Conservation (phyloP, 1,140 invertebrate genomes). For the Plectrocnemia conspersa region DNA sequence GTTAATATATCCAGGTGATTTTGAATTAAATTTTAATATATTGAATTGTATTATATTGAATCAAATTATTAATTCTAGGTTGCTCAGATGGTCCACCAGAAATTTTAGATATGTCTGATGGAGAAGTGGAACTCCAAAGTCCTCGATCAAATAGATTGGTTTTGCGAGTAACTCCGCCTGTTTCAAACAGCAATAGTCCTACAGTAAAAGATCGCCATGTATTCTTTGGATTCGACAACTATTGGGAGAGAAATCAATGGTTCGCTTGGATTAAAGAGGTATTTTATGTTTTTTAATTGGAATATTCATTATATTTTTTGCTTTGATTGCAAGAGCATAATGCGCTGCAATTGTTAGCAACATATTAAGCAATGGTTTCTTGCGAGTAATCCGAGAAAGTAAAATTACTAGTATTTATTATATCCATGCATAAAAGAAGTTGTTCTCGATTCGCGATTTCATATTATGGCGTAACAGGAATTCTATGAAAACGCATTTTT, state of each 20-base stretch:
- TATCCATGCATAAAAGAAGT: too few relatives aligned
- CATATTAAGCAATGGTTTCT: too few relatives aligned
- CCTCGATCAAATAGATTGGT: conserved; percentile 48
- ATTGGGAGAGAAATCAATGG: conserved; percentile 63
- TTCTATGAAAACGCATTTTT: too few relatives aligned
- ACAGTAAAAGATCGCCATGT: conserved; percentile 41
- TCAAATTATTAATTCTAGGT: conserved; percentile 25
- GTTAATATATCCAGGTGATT: conserved; percentile 55
- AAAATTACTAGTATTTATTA: too few relatives aligned
- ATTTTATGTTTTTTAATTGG: conserved; percentile 25
- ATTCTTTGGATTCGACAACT: conserved; percentile 59
- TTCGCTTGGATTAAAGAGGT: conserved; percentile 59
- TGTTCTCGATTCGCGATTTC: too few relatives aligned
- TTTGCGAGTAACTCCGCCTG: conserved; percentile 45
- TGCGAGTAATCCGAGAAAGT: too few relatives aligned
- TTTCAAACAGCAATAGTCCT: not conserved
- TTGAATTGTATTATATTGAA: not conserved
- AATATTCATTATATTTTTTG: too few relatives aligned
- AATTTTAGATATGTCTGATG: conserved; percentile 38
- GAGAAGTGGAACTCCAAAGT: conserved; percentile 44
- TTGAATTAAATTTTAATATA: not conserved
- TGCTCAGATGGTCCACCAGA: conserved; percentile 27
- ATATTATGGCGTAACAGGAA: too few relatives aligned
- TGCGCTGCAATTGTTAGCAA: too few relatives aligned
- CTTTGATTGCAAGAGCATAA: too few relatives aligned